A percentile compares a stretch with the other conserved stretches of the same genome.
phyloP scores from a whole-genome alignment of 1,140 invertebrate species.

The Psix sp. region DNA sequence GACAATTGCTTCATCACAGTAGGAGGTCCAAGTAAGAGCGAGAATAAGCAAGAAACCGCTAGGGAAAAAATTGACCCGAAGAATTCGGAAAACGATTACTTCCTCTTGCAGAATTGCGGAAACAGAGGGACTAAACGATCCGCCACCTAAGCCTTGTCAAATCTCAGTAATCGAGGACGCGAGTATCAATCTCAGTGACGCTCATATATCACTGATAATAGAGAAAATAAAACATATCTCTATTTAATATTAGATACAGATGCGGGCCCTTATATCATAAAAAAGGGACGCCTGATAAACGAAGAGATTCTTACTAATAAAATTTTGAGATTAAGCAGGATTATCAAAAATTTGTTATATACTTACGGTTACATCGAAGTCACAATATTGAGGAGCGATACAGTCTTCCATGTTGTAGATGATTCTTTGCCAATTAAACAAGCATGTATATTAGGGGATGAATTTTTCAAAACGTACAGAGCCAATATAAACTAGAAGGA shows the following conservation, averaged over 20 bases:
- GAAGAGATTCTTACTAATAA: background rate
- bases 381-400: background rate
- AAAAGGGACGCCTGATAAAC: background rate
- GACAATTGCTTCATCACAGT: slow-evolving; percentile 1
- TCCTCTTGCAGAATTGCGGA: background rate
- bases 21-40: slow-evolving; percentile 6
- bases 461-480: slow-evolving; percentile 13
- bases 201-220: background rate
- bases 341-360: slow-evolving; percentile 3
- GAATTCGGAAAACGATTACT: slow-evolving; percentile 1
- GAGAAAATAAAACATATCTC: background rate
- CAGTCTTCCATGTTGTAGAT: slow-evolving; percentile 16
- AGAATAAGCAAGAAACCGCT: background rate
- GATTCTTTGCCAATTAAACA: slow-evolving; percentile 10
- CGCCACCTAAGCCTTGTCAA: background rate
- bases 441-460: slow-evolving; percentile 12
- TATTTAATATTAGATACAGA: slow-evolving; percentile 14
- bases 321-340: slow-evolving; percentile 16
- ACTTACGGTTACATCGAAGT: slow-evolving; percentile 1
- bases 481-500: slow-evolving; percentile 11
- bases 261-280: slow-evolving; percentile 4
- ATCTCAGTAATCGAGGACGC: background rate
- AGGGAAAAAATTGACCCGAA: background rate
- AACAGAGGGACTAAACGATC: background rate
- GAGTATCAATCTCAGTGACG: background rate